Conservation (phyloP, 1,140 invertebrate species). For the Papilio glaucus region DNA sequence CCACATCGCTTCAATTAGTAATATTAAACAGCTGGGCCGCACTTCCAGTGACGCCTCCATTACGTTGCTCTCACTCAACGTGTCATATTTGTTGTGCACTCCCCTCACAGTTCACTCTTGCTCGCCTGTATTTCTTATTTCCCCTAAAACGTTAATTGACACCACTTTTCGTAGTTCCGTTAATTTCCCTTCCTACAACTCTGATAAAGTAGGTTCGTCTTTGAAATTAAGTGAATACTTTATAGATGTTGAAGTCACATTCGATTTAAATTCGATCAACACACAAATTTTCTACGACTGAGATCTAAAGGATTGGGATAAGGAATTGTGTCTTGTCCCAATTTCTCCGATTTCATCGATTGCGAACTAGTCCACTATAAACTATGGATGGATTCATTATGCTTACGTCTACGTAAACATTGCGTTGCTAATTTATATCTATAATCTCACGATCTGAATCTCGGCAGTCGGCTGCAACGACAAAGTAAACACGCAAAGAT, state of each 20-base stretch:
- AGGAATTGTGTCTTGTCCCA: too few species aligned
- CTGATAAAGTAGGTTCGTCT: not conserved
- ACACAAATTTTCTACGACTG: not conserved
- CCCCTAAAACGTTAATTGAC: conserved; percentile 64
- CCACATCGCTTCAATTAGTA: conserved; percentile 60
- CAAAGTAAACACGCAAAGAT: conserved; percentile 11
- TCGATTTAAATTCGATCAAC: not conserved
- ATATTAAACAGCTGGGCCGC: conserved; percentile 64
- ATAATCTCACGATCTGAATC: not conserved
- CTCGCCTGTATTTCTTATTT: conserved; percentile 58
- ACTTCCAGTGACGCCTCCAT: conserved; percentile 60
- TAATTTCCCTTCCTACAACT: conserved; percentile 51
- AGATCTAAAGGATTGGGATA: too few species aligned
- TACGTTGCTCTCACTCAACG: conserved; percentile 68
- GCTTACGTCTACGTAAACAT: not conserved
- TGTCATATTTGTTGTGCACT: conserved; percentile 68
- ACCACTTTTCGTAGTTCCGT: conserved; percentile 63
- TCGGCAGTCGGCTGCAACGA: not conserved
- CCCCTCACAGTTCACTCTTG: conserved; percentile 52
- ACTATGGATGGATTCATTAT: not conserved
- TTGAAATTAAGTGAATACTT: not conserved
- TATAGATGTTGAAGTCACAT: not conserved
- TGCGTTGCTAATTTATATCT: conserved; percentile 13
- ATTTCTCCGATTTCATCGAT: too few species aligned
- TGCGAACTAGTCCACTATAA: not conserved